Evolutionary conservation across 2,888 invertebrate species (phyloP), one percentile per base, ranked within the genome.

Genomic region (Erannis defoliaria): DNA sequence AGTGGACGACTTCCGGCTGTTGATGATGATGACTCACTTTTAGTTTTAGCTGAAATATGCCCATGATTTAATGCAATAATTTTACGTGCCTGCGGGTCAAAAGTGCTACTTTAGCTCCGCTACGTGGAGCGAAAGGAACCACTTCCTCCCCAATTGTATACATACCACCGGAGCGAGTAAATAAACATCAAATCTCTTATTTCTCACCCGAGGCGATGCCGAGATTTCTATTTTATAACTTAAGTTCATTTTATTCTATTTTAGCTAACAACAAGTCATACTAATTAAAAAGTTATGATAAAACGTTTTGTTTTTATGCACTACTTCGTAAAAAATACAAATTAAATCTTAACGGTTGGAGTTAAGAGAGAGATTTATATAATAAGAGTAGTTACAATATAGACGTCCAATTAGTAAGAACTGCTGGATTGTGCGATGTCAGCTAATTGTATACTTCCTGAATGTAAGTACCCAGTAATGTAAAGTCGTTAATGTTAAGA

Each of bases 201-300:
- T 26, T 26, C 5, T 6, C 26, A 23, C 23, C 5, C 5, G 8
- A 26, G 26, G 6, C 26, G 26, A 6, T 26, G 8, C 26, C 8
- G 26, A 8, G 8, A 26, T 26, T 26, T 26, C 8, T 8, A 26
- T 26, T 26, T 26, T 8, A 26, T 26, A 8, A 26, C n/a, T n/a
- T 26, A 8, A 26, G 2, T 26, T 0, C 26, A 26, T 26, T 26
- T 26, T 21, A 43, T 23, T 43, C 23, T 26, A 10, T 0, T 37
- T 9, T 38, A 14, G 18, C 40, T 70, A 71, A 80, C 75, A 77
- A 80, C 73, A 60, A 67, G 68, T 71, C 71, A 66, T 66, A 70
- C 68, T 75, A 76, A 81, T 81, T 81, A 76, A 81, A 81, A 82
- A 79, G 67, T 75, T 74, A 72, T 70, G 73, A 72, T 71, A 70